These are phyloP conservation scores for Apaloderma vittatum DNA, from an alignment of 2,113 vertebrate genomes.

Conservation along the genomic window DNA sequence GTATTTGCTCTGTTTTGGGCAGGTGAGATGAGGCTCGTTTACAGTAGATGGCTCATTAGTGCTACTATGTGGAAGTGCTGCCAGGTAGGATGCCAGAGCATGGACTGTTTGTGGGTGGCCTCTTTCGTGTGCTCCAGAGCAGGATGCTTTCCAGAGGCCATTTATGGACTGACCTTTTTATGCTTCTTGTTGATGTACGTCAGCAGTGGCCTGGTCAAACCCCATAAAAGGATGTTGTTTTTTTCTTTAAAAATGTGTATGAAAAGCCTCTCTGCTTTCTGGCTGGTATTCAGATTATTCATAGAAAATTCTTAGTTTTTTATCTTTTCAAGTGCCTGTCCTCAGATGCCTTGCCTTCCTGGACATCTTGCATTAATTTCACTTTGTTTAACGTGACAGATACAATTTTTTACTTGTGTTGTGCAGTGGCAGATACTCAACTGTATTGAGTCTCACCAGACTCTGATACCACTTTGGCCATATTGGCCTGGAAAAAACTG, in stretches of 20 bases:
- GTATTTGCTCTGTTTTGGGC: neutral
- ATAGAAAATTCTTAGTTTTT: neutral
- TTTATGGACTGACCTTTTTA: neutral
- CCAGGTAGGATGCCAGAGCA: neutral
- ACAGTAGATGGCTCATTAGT: neutral
- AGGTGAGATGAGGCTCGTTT: neutral
- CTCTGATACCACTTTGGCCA: slow-evolving; percentile 24
- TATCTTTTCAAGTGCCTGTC: neutral
- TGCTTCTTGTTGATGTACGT: neutral
- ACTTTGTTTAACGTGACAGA: neutral
- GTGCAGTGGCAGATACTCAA: neutral
- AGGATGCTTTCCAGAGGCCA: neutral
- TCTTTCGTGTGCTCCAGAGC: neutral
- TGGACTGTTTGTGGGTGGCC: neutral
- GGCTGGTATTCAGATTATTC: neutral
- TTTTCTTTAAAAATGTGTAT: neutral
- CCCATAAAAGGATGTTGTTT: neutral
- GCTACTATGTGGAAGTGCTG: neutral
- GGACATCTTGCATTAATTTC: neutral
- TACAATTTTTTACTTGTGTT: neutral
- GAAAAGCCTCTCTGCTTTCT: neutral
- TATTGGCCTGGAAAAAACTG: slow-evolving; percentile 28
- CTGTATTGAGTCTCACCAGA: neutral
- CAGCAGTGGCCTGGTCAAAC: neutral
- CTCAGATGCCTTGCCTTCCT: neutral